phyloP scores from a whole-genome alignment of 2,888 invertebrate species.

The Palloptera scutellata region DNA sequence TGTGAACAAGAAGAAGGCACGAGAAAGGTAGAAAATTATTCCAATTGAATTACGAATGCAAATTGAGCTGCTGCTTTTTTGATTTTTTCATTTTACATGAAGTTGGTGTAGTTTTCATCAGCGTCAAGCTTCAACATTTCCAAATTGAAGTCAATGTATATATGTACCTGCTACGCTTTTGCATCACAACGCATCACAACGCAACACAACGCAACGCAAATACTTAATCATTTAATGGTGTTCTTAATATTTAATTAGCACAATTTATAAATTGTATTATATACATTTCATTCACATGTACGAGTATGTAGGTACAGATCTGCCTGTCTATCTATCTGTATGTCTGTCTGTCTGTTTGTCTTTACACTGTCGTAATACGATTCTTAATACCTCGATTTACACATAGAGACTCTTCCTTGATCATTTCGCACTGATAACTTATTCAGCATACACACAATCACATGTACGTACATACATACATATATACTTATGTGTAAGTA shows the following conservation, averaged over 20 bases:
- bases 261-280: conserved; percentile 48
- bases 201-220: too few species aligned
- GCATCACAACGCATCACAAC: too few species aligned
- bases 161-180: too few species aligned
- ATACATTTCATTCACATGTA: conserved; percentile 26
- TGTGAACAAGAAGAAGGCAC: not conserved
- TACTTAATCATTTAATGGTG: too few species aligned
- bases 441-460: not conserved
- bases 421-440: not conserved
- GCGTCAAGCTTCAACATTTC: too few species aligned
- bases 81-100: conserved; percentile 34
- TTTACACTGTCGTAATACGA: conserved; percentile 28
- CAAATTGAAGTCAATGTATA: too few species aligned
- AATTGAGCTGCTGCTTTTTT: conserved; percentile 46
- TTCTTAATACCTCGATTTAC: conserved; percentile 5
- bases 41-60: conserved; percentile 61
- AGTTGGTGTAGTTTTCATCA: too few species aligned
- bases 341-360: conserved; percentile 19
- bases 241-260: conserved; percentile 29
- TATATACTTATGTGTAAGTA: not conserved
- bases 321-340: too few species aligned
- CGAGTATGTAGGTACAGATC: not conserved
- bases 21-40: conserved; percentile 39
- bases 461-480: conserved; percentile 4
- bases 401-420: not conserved